Base-by-base conservation (phyloP, 2,113 vertebrate genomes). In the Stictonetta naevosa region DNA sequence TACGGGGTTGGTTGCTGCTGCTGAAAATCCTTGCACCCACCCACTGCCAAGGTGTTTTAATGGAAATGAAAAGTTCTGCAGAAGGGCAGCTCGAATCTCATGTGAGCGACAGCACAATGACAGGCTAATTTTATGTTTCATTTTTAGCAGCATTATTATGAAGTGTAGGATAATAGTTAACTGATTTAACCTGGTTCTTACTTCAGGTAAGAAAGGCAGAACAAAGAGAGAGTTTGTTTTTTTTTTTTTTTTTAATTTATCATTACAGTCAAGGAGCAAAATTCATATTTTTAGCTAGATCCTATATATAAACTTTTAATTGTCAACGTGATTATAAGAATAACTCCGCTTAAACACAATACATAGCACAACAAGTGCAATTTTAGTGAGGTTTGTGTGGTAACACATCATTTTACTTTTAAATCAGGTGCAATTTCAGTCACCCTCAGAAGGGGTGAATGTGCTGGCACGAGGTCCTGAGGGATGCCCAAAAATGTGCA, bases 71-170 rank as follows among this genome's bases (percentile, higher is more conserved):
- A 87, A 96, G 79, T 79, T 83, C 82, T 92, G 69, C 34, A 88
- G 85, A 91, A 92, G 59, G 94, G 91, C 72, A 93, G 62, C 84
- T 94, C 48, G 55, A 93, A 84, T 95, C 29, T 8, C 55, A 72
- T 88, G 59, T 92, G 84, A 96, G 77, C 0, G 52, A 87, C 92
- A 95, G 82, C 59, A 91, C 96, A 94, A 88, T 97, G 93, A 94
- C 95, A 96, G 88, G 55, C n/a, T 96, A 96, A 97, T 97, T 96
- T 93, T 44, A 83, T 71, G 68, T 75, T 96, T 96, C 88, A 94
- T 95, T 97, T 97, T 97, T 96, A 97, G 95, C 83, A 96, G 38
- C 77, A 94, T 96, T 96, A 92, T 92, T 95, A 95, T 85, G 76
- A 90, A 81, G 93, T 71, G 91, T 86, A 92, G 95, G 94, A 96